Evolutionary conservation across 2,113 vertebrate species (phyloP), one percentile per base, ranked within the genome.

Genomic region (Herpetotheres cachinnans): DNA sequence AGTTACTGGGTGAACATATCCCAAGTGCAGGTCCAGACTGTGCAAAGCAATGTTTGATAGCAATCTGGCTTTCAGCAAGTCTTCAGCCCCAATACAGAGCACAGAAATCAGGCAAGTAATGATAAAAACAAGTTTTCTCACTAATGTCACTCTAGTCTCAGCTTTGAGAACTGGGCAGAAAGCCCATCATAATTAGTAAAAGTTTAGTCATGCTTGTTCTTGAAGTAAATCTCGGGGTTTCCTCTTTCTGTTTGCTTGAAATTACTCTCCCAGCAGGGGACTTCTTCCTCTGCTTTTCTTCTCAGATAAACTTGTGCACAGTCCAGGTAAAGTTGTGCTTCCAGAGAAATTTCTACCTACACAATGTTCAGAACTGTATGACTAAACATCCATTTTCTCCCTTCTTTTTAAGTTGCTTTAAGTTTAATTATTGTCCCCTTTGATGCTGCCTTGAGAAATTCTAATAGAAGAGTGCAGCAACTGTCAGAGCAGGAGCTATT

Each of bases 351-450:
- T 81, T 70, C 66, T 76, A 50, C 50, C 40, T 69, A 58, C 44
- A 67, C 13, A 83, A 44, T 27, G 40, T 44, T 62, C 61, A 40
- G 81, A 50, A 85, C 78, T n/a, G 6, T 56, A 29, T 76, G 55
- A 87, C 32, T 83, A 94, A 93, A 73, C 12, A 65, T 2, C 36
- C 25, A 30, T 54, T 46, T 87, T 73, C 44, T 38, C 58, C 25
- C 32, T 73, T 59, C 63, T 84, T 62, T 93, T 67, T 63, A 79
- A 66, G n/a, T 70, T 85, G 56, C 27, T 86, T 86, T 83, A 83
- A 70, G 19, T 87, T 87, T 89, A 92, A 95, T 91, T 95, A 86
- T 62, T 87, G 52, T 54, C 38, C 17, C 27, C 42, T 94, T 90
- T 89, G 72, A 89, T 78, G 86, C 44, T 83, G 66, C 58, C 73